Conservation (phyloP, 1,140 invertebrate genomes). For the Drosophila sp. region DNA sequence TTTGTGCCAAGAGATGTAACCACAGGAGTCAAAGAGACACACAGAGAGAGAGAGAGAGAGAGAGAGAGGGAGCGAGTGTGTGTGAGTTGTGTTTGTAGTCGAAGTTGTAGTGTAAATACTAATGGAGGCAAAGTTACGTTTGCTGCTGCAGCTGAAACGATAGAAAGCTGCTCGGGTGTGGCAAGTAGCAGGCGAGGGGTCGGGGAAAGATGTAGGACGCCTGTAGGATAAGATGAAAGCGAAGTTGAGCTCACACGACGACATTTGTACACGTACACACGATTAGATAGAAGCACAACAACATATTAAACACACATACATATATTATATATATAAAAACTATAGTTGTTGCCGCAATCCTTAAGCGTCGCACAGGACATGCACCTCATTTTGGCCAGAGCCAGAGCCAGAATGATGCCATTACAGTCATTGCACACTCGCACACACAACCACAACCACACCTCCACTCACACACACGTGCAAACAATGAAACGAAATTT, state of each 20-base stretch:
- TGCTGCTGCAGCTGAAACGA: constrained; percentile 47
- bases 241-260: constrained; percentile 35
- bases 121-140: constrained; percentile 58
- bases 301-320: background rate
- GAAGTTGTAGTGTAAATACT: constrained; percentile 69
- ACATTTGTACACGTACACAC: constrained; percentile 68
- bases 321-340: too few relatives aligned
- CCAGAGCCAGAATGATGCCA: constrained; percentile 32
- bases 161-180: constrained; percentile 22
- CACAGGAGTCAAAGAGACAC: constrained; percentile 17
- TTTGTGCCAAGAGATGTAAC: constrained; percentile 45
- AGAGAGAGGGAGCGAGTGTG: constrained; percentile 21
- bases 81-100: constrained; percentile 31
- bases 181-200: background rate
- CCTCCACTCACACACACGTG: constrained; percentile 20
- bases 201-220: background rate
- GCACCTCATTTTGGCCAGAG: constrained; percentile 45
- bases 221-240: constrained; percentile 23
- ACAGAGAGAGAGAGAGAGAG: constrained; percentile 37
- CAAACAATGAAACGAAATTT: constrained; percentile 81
- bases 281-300: constrained; percentile 67
- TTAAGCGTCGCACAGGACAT: constrained; percentile 45
- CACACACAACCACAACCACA: background rate
- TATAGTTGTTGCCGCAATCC: constrained; percentile 36
- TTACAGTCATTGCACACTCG: constrained; percentile 44